phyloP scores from a whole-genome alignment of 2,113 vertebrate species.

The Pituophis catenifer region DNA sequence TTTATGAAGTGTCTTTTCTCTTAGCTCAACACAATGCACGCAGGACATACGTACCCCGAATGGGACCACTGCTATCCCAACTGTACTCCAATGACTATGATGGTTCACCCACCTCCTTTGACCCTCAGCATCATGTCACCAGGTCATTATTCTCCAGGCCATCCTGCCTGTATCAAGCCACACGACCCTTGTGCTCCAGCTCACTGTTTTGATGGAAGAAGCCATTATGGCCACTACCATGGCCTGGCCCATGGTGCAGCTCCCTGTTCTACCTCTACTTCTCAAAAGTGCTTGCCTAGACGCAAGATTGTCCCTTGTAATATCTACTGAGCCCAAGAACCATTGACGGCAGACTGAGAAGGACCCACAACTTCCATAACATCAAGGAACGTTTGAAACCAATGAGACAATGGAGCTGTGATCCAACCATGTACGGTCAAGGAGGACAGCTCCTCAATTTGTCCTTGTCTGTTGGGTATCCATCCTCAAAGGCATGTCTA shows the following conservation, averaged over 20 bases:
- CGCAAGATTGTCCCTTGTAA: background rate
- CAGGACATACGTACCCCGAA: background rate
- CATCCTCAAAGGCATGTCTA: background rate
- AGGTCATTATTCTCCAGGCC: background rate
- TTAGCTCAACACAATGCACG: background rate
- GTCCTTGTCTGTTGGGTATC: no score
- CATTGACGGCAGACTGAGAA: background rate
- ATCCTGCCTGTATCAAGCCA: background rate
- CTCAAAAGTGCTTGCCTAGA: background rate
- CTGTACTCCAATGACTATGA: background rate
- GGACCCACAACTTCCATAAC: background rate
- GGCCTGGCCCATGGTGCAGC: rapidly evolving
- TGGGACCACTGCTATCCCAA: background rate
- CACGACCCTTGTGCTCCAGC: background rate
- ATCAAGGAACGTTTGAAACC: background rate
- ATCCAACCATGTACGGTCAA: background rate
- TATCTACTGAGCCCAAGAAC: background rate
- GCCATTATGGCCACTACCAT: no score
- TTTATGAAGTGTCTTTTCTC: background rate
- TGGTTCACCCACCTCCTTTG: background rate
- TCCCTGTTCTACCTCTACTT: background rate
- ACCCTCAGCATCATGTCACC: background rate
- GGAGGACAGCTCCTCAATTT: background rate
- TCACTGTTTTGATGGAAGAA: background rate
- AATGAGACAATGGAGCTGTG: background rate